Percentiles rank a stretch among this genome's conserved stretches.
phyloP scores from a whole-genome alignment of 2,797 vertebrate species.

The Apodemus agrarius region DNA sequence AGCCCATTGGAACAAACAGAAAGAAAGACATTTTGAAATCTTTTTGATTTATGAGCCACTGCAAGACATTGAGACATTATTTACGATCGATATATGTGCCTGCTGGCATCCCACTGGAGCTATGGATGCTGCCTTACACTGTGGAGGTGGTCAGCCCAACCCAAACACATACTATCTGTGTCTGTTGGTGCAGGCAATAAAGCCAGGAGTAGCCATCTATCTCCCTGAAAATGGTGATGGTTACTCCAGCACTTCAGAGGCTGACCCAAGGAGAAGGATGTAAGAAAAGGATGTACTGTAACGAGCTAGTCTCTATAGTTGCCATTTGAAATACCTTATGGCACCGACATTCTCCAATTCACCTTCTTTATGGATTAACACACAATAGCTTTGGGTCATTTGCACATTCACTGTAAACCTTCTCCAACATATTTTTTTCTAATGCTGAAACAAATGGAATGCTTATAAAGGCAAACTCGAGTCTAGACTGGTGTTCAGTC shows the following conservation, averaged over 20 bases:
- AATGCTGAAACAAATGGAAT: background rate
- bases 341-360: background rate
- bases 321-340: background rate
- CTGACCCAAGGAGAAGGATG: constrained; percentile 55
- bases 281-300: constrained; percentile 22
- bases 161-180: constrained; percentile 78
- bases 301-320: background rate
- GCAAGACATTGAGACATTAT: constrained; percentile 87
- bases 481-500: background rate
- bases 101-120: constrained; percentile 83
- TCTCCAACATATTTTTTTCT: background rate
- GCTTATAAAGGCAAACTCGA: background rate
- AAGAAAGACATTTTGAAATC: constrained; percentile 81
- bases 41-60: constrained; percentile 84
- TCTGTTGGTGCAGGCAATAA: constrained; percentile 79
- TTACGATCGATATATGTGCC: constrained; percentile 83
- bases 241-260: background rate
- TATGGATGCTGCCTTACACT: constrained; percentile 76
- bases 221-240: constrained; percentile 12
- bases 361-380: background rate
- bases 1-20: constrained; percentile 70
- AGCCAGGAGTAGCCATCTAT: constrained; percentile 33
- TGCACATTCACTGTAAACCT: background rate
- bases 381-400: background rate
- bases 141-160: constrained; percentile 72